Percentiles rank a stretch among this genome's conserved stretches.
Conservation (phyloP, 2,113 vertebrate genomes). For the Columba janthina region DNA sequence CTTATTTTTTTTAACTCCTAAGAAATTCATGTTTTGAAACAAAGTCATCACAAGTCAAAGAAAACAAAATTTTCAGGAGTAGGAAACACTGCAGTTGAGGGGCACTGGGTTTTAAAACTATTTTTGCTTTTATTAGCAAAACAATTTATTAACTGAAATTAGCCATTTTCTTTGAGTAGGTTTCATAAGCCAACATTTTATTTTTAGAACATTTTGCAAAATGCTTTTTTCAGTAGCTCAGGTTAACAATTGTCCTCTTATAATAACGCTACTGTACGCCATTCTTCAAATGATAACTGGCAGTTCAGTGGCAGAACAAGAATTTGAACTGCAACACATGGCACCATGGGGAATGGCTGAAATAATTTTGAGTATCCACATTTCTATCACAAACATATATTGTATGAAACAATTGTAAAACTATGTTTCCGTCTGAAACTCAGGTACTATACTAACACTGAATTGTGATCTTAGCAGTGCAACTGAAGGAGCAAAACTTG, state of each 20-base stretch:
- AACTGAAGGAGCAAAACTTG: neutral
- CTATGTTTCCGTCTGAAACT: neutral
- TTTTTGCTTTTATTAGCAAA: neutral
- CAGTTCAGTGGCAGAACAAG: neutral
- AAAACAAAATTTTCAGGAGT: neutral
- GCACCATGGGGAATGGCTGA: neutral
- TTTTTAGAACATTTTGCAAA: neutral
- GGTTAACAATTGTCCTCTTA: neutral
- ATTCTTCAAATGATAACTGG: neutral
- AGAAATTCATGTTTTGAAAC: neutral
- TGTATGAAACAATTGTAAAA: neutral
- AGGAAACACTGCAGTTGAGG: neutral
- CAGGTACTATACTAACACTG: accelerated
- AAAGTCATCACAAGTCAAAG: neutral
- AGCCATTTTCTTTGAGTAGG: neutral
- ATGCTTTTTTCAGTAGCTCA: neutral
- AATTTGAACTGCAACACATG: neutral
- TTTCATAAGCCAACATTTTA: neutral
- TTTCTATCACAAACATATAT: neutral
- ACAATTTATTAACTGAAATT: neutral
- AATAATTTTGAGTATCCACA: neutral
- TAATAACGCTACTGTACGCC: neutral
- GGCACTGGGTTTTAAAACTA: neutral
- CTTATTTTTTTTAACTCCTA: neutral
- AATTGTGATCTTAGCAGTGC: neutral